phyloP scores from a whole-genome alignment of 2,113 vertebrate genomes.

The Phodopus roborovskii region DNA sequence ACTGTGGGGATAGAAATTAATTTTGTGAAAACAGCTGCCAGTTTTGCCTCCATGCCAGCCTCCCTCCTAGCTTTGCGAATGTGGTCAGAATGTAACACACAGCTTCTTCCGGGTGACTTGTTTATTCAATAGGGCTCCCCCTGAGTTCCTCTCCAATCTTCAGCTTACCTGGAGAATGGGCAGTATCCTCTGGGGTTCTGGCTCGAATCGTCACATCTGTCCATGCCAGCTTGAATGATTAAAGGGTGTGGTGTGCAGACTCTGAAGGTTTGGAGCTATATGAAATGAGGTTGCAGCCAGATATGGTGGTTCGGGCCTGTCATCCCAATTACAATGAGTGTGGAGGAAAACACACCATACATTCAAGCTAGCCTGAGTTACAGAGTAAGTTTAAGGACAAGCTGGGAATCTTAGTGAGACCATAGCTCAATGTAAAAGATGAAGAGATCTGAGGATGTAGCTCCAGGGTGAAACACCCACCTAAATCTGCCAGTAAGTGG shows the following conservation, averaged over 20 bases:
- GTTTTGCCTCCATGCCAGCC: slow-evolving; percentile 53
- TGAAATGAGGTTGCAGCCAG: not conserved
- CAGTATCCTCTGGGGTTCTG: not conserved
- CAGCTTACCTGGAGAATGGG: not conserved
- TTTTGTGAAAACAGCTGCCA: slow-evolving; percentile 80
- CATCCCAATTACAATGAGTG: not conserved
- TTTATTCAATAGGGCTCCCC: not conserved
- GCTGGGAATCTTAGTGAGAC: not conserved
- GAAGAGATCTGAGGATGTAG: not conserved
- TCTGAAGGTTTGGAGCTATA: not conserved
- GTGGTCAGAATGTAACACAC: slow-evolving; percentile 1
- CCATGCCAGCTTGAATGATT: not conserved
- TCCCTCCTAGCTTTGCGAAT: slow-evolving; percentile 55
- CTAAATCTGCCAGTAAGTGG: not conserved
- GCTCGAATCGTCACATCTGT: accelerated
- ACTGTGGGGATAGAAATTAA: slow-evolving; percentile 82
- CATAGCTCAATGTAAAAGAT: not conserved
- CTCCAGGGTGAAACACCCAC: not conserved
- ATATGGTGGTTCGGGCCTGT: not conserved
- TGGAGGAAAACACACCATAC: not conserved
- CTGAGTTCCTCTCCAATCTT: not conserved
- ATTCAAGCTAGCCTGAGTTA: not conserved
- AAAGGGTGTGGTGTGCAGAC: not conserved
- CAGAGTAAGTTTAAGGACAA: not conserved
- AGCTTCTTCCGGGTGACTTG: slow-evolving; percentile 21